Evolutionary conservation across 2,888 invertebrate genomes (phyloP).

Genomic region (Muscina levida): DNA sequence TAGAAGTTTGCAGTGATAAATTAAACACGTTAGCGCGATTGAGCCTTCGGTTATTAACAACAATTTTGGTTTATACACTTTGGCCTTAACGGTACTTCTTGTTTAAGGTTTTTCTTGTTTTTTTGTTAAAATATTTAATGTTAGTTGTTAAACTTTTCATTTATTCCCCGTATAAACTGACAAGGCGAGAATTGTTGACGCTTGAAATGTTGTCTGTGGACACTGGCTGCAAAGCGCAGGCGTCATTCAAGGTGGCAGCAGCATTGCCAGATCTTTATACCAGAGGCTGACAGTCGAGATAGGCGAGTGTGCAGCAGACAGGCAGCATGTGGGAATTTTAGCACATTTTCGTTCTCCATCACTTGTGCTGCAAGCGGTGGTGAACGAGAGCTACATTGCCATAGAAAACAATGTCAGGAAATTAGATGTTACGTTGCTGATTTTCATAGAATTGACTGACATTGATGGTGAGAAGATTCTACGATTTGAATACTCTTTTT

Average conservation of each 20-base stretch:
- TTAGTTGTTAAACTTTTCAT: background rate
- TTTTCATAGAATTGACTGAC: conserved; percentile 20
- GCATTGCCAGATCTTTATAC: conserved; percentile 41
- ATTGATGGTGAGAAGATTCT: conserved; percentile 2
- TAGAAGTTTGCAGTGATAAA: too few relatives aligned
- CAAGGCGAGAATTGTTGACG: conserved; percentile 23
- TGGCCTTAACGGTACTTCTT: too few relatives aligned
- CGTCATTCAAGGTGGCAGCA: conserved; percentile 29
- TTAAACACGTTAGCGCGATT: too few relatives aligned
- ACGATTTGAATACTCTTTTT: too few relatives aligned
- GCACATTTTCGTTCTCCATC: background rate
- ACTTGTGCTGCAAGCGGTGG: background rate
- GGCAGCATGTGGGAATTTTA: background rate
- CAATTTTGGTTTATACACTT: too few relatives aligned
- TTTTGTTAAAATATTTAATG: background rate
- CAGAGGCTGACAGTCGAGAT: too few relatives aligned
- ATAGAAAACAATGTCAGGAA: conserved; percentile 21
- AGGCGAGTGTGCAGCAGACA: background rate
- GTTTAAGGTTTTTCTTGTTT: background rate
- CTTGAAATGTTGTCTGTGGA: conserved; percentile 31
- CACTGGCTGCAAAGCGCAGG: conserved; percentile 41
- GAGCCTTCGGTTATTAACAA: too few relatives aligned
- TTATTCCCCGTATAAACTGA: background rate
- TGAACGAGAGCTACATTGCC: background rate
- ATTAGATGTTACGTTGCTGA: conserved; percentile 5